Evolutionary conservation across 2,888 invertebrate species (phyloP).

Genomic region (Asteroscopus sphinx): DNA sequence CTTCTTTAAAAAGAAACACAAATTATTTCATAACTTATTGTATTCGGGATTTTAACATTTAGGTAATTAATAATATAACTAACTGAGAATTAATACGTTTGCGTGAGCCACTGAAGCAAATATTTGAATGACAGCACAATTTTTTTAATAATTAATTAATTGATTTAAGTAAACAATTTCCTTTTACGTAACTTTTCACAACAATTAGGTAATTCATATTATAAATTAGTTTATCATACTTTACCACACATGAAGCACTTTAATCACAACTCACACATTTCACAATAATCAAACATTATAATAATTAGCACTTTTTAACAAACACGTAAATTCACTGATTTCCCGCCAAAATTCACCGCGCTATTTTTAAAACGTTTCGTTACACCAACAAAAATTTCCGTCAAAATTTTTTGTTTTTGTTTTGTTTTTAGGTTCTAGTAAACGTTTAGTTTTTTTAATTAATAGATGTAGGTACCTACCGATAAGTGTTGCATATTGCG

Average conservation of each 20-base stretch:
- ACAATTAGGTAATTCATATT: neutral
- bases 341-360: slow-evolving; percentile 27
- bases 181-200: too few species aligned
- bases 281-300: slow-evolving; percentile 10
- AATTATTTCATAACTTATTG: too few species aligned
- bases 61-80: too few species aligned
- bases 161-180: too few species aligned
- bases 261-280: slow-evolving; percentile 29
- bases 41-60: too few species aligned
- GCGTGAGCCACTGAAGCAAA: too few species aligned
- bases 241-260: slow-evolving; percentile 35
- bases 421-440: slow-evolving; percentile 45
- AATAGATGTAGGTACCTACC: slow-evolving; percentile 81
- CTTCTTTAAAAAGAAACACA: too few species aligned
- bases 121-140: too few species aligned
- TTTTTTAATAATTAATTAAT: too few species aligned
- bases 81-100: too few species aligned
- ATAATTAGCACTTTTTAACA: slow-evolving; percentile 7
- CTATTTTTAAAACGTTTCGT: slow-evolving; percentile 28
- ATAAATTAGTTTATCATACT: slow-evolving; percentile 17
- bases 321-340: slow-evolving; percentile 4
- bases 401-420: neutral
- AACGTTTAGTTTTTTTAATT: slow-evolving; percentile 44
- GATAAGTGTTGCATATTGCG: slow-evolving; percentile 86
- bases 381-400: slow-evolving; percentile 1